Evolutionary conservation across 2,113 vertebrate species (phyloP).

Genomic region (Melanerpes formicivorus): DNA sequence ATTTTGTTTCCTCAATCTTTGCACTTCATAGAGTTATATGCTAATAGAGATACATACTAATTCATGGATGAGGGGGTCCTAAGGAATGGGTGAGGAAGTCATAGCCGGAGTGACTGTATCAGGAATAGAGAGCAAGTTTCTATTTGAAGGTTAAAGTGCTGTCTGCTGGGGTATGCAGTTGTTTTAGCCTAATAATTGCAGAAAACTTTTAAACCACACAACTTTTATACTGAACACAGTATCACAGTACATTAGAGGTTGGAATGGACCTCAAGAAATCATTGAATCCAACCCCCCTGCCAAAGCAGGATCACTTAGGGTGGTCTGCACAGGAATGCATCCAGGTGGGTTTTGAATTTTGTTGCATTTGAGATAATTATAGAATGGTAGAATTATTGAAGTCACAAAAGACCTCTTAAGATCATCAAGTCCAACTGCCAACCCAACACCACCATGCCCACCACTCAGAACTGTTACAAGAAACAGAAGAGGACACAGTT

Average conservation of each 20-base stretch:
- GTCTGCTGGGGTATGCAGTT: neutral
- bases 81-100: neutral
- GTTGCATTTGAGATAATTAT: neutral
- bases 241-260: no score
- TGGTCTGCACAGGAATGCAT: no score
- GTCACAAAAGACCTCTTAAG: no score
- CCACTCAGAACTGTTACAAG: neutral
- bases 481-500: neutral
- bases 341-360: no score
- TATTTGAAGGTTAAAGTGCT: neutral
- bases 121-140: neutral
- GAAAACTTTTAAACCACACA: neutral
- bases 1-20: neutral
- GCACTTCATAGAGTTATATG: neutral
- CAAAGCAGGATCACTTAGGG: no score
- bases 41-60: neutral
- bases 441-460: no score
- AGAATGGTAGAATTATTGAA: no score
- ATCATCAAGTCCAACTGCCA: no score
- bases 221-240: neutral
- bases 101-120: neutral
- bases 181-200: neutral
- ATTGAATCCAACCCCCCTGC: no score
- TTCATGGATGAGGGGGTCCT: neutral
- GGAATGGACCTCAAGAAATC: no score